Base-by-base conservation (phyloP, 2,113 vertebrate species). In the Caranx melampygus region DNA sequence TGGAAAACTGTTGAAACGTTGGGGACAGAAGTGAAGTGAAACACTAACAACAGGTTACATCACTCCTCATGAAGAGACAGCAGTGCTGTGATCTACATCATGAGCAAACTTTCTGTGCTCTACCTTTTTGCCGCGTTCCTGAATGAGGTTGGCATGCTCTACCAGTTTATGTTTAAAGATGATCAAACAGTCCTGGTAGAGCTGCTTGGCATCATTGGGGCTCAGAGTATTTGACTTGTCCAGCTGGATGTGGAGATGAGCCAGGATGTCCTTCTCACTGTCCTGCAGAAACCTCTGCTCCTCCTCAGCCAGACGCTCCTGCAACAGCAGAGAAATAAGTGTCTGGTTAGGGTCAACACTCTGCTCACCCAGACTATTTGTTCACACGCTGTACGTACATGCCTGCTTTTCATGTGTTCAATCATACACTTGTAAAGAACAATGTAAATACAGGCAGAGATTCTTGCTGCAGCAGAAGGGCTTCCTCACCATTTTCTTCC, bases 91-190 rank as follows among this genome's bases (percentile, higher is more conserved):
- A 40, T 5, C 7, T 18, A 12, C 6, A 21, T 51, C 0, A 6
- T 37, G 44, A 13, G 34, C 21, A 2, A 34, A 71, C 21, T 0
- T 26, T 26, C 26, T 20, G 44, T 15, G 42, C 15, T 9, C 8
- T 67, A 98, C 97, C 96, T 94, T 95, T 51, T 96, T 81, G 1
- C 94, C 94, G 14, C 87, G 94, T 0, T 93, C 91, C 88, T 97
- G 96, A 52, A 97, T 96, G 67, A 95, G 89, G 69, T 94, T 95
- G 66, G 93, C 94, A 42, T 94, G 93, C 69, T 95, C 70, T 1
- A 92, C 65, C 10, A 96, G 89, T 4, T 82, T 86, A 51, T 92
- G 79, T 80, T 95, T 96, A 20, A 95, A 92, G 55, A 94, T 88
- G 0, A 18, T 54, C 77, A 97, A 84, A 76, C 96, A 96, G 7